Evolutionary conservation across 2,888 invertebrate genomes (phyloP), one percentile per base, ranked within the genome.

Genomic region (Diplolepis rosae): DNA sequence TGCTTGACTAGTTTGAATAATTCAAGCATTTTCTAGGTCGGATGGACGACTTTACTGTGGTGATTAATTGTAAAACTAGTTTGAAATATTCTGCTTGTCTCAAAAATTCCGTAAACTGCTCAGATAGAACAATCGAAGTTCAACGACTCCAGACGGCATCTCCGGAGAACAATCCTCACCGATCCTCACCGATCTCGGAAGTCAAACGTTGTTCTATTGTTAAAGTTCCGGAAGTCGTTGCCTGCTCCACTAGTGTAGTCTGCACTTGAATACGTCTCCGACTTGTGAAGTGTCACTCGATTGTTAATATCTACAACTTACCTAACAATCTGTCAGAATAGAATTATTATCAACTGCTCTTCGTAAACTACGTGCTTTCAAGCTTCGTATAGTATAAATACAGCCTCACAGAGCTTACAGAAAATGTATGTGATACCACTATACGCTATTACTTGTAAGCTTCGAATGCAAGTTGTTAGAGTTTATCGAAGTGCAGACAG

Each of bases 1-100:
- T 77, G 77, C 52, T 77, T 82, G 13, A 84, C 68, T 45, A 83
- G 81, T 39, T 72, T 74, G 51, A 85, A 80, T 13, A 86, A 72
- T 30, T 85, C 85, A 51, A 83, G 65, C 84, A 85, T 84, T 35
- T 28, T 54, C n/a, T 30, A 13, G 18, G 22, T 18, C 4, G 1
- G 11, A 48, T 48, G 7, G 11, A 48, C 15, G 42, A 42, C 4
- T 15, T 42, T 15, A 15, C n/a, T 48, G 48, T 1, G 18, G 9
- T 22, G 9, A 48, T 48, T 48, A 48, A 48, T 22, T 11, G 11
- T 22, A 22, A 3, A 1, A 32, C 13, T 56, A n/a, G 9, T 28
- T 3, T 28, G 0, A 11, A 28, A 28, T 52, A 27, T 27, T 7
- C 7, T 28, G 9, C 52, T 28, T 30, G 13, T 1, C 48, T 48